Conservation (phyloP, 2,888 invertebrate species). For the Drosophila mimetica region DNA sequence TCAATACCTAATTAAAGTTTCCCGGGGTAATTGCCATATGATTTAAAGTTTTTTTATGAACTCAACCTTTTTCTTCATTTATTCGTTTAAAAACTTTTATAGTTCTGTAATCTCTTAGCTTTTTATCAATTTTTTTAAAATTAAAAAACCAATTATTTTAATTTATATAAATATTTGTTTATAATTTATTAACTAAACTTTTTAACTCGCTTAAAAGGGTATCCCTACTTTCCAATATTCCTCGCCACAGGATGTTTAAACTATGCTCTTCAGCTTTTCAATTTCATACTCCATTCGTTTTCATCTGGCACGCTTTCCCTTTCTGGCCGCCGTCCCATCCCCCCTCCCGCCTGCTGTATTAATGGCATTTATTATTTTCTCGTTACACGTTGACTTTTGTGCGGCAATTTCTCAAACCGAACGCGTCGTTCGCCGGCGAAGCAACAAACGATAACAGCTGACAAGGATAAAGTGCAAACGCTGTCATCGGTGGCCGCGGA, state of each 20-base stretch:
- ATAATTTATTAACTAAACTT: too few species aligned
- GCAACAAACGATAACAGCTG: constrained; percentile 73
- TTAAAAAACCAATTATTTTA: too few species aligned
- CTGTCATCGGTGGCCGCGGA: too few species aligned
- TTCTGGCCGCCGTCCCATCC: constrained; percentile 21
- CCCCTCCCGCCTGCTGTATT: constrained; percentile 59
- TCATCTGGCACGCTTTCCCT: constrained; percentile 54
- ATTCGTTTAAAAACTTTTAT: too few species aligned
- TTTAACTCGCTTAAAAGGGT: too few species aligned
- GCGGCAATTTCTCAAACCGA: constrained; percentile 76
- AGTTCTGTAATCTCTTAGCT: too few species aligned
- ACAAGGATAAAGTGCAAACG: constrained; percentile 79
- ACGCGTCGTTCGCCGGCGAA: constrained; percentile 35
- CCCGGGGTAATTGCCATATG: too few species aligned
- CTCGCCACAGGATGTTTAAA: constrained; percentile 45
- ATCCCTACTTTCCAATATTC: neutral
- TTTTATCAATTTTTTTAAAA: too few species aligned
- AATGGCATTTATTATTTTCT: constrained; percentile 83
- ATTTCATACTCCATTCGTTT: constrained; percentile 80
- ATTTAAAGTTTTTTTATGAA: too few species aligned
- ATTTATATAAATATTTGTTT: too few species aligned
- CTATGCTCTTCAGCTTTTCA: constrained; percentile 72
- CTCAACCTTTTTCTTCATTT: too few species aligned
- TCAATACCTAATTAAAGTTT: too few species aligned
- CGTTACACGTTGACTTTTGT: constrained; percentile 82